Base-by-base conservation (phyloP, 2,113 vertebrate species). In the Cyanoliseus patagonus region DNA sequence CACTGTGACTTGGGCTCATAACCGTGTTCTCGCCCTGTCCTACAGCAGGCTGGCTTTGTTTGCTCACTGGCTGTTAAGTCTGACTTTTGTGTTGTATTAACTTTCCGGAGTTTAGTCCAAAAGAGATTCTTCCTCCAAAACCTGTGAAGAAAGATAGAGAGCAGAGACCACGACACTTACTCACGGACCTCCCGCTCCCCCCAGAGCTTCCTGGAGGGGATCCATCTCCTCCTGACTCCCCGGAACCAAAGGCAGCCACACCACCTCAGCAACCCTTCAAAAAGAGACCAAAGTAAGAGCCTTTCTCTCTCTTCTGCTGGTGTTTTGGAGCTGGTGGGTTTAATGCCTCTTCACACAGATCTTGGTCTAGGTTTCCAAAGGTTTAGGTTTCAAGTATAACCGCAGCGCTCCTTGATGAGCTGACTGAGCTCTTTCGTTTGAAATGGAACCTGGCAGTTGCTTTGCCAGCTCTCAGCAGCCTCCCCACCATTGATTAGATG, bases 211-310 rank as follows among this genome's bases (percentile, higher is more conserved):
- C 97, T 24, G 99, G 99, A 69, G 98, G 98, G 41, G 99, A 99
- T 93, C 97, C 98, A 6, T 99, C 99, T 67, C 99, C 99, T 15
- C 99, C 99, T 4, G 99, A 99, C 92, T 99, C 98, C 77, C 98
- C 99, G 30, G 98, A 99, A 93, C 98, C 98, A 96, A 99, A 99
- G 97, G 97, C 98, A 88, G 97, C 97, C 52, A 98, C 98, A 79
- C 98, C 98, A 90, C 98, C 99, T 97, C 99, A 98, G 92, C 96
- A 98, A 83, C 94, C 98, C 44, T 98, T 99, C 94, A 99, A 99
- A 98, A 99, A 99, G 98, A 99, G 99, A 99, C 99, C 99, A 99
- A 99, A 99, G 99, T 99, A 97, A 98, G 57, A 59, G 57, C 33
- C 57, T 59, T 59, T 59, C 57, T 35, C 33, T 59, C 57, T 35